These are phyloP conservation scores for Ptilorrhoa leucosticta DNA, from an alignment of 2,113 vertebrate genomes.

Conservation along the genomic window DNA sequence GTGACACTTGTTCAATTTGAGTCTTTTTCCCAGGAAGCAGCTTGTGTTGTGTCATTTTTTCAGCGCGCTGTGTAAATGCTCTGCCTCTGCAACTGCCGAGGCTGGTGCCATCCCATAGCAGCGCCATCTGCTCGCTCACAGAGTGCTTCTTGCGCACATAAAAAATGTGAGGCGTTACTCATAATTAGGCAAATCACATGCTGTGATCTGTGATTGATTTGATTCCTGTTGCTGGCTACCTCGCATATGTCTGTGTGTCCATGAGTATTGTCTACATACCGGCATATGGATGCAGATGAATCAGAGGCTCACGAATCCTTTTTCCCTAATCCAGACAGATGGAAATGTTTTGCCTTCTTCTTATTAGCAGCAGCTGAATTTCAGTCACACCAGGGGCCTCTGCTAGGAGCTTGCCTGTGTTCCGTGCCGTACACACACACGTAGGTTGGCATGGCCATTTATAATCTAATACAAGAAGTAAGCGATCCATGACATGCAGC, in stretches of 20 bases:
- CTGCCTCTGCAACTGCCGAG: constrained; percentile 65
- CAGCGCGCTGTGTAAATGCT: constrained; percentile 22
- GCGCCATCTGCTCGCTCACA: constrained; percentile 64
- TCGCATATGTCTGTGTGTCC: constrained; percentile 10
- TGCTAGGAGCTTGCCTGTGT: neutral
- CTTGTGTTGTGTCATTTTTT: constrained; percentile 65
- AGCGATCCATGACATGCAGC: neutral
- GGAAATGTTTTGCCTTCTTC: constrained; percentile 46
- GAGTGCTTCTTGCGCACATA: constrained; percentile 55
- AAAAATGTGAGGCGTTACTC: constrained; percentile 63
- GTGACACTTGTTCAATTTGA: constrained; percentile 55
- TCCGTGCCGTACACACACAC: neutral
- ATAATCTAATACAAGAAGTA: constrained; percentile 4
- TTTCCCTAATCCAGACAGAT: constrained; percentile 23
- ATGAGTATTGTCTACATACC: constrained; percentile 42
- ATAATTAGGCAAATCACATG: constrained; percentile 67
- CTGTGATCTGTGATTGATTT: constrained; percentile 62
- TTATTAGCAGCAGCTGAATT: constrained; percentile 53
- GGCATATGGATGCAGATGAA: constrained; percentile 54
- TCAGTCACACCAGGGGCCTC: constrained; percentile 33
- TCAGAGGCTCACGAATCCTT: constrained; percentile 33
- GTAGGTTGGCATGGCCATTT: neutral
- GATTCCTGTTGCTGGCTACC: constrained; percentile 40
- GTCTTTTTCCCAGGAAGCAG: constrained; percentile 35
- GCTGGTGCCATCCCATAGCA: constrained; percentile 58